phyloP scores from a whole-genome alignment of 2,797 vertebrate genomes.

The Gymnocypris eckloni region DNA sequence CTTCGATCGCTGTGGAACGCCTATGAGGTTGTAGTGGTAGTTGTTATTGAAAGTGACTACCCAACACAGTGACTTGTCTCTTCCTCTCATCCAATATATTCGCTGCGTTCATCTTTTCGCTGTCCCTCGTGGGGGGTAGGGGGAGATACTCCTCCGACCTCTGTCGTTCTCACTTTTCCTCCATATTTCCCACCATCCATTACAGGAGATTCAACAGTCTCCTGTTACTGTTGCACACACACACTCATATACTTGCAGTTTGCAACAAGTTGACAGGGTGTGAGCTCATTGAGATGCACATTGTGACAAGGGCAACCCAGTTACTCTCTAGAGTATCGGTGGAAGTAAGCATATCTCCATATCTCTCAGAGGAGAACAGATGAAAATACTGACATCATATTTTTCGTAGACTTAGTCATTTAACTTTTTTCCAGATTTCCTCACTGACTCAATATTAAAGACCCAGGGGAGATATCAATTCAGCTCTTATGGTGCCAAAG shows the following conservation, averaged over 20 bases:
- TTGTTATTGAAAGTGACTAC: conserved; percentile 65
- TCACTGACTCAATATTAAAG: not conserved
- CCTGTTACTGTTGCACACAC: conserved; percentile 29
- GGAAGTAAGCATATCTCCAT: not conserved
- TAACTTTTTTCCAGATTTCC: not conserved
- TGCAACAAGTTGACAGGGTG: conserved; percentile 30
- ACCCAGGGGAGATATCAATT: not conserved
- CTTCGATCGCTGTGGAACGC: not conserved
- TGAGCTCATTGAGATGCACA: conserved; percentile 16
- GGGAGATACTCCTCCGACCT: conserved; percentile 26
- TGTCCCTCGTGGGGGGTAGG: conserved; percentile 46
- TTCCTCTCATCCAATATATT: conserved; percentile 53
- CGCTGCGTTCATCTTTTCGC: conserved; percentile 41
- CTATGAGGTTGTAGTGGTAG: conserved; percentile 33
- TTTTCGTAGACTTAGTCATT: not conserved
- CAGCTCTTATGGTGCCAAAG: not conserved
- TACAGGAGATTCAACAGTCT: conserved; percentile 3
- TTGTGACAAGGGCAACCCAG: conserved; percentile 36
- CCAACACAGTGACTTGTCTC: conserved; percentile 59
- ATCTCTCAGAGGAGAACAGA: not conserved
- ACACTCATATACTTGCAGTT: conserved; percentile 21
- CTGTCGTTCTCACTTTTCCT: conserved; percentile 23
- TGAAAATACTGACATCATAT: conserved; percentile 10
- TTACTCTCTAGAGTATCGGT: not conserved
- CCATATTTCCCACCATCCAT: conserved; percentile 23